Conservation (phyloP, 2,888 invertebrate genomes). For the Lamellibrachia satsuma region DNA sequence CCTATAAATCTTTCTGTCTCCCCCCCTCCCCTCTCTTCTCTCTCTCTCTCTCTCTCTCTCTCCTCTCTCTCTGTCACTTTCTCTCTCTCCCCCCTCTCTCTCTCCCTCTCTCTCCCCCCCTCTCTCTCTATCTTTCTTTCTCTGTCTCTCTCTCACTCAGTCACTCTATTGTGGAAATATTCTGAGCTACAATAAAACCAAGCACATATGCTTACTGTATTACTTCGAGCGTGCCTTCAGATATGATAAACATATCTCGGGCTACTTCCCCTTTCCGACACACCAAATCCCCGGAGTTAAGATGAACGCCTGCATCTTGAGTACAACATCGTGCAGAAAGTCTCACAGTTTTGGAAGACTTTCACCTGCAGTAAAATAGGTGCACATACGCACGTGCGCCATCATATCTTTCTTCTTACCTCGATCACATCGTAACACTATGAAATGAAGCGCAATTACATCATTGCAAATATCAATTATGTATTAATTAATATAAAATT, state of each 20-base stretch:
- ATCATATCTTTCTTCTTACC: neutral
- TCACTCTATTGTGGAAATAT: neutral
- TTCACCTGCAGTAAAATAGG: constrained; percentile 76
- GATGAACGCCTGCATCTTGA: constrained; percentile 98
- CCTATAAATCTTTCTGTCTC: neutral
- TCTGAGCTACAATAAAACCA: neutral
- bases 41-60: too few species aligned
- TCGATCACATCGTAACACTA: neutral
- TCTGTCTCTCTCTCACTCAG: neutral
- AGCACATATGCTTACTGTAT: constrained; percentile 69
- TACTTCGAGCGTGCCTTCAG: constrained; percentile 94
- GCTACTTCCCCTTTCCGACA: constrained; percentile 95
- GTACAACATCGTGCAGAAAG: constrained; percentile 92
- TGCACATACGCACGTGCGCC: neutral
- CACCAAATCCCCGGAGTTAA: constrained; percentile 96
- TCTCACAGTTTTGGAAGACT: constrained; percentile 95
- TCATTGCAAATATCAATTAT: neutral
- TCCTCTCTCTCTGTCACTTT: too few species aligned
- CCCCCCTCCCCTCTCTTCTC: neutral
- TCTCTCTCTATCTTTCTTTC: neutral
- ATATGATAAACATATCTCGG: constrained; percentile 97
- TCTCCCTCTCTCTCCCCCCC: too few species aligned
- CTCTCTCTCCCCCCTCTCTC: too few species aligned
- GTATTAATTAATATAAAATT: neutral
- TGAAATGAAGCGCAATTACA: neutral